phyloP scores from a whole-genome alignment of 1,140 invertebrate genomes.

The Drosophila gunungcola region DNA sequence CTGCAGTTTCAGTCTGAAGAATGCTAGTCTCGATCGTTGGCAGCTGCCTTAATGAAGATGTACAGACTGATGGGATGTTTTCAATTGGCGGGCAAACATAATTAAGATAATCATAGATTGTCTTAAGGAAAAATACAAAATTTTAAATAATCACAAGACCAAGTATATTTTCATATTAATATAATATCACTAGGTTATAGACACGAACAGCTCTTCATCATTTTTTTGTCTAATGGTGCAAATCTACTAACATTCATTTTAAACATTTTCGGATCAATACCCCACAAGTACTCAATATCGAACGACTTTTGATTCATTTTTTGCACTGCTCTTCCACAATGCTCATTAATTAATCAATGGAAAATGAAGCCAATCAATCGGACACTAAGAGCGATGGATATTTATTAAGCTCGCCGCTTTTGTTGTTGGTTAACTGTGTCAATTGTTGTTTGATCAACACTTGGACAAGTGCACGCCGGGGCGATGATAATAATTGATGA shows the following conservation, averaged over 20 bases:
- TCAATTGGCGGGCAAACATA: background rate
- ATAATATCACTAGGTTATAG: no score
- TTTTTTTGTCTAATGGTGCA: no score
- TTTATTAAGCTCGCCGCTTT: constrained; percentile 28
- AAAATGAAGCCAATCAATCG: constrained; percentile 33
- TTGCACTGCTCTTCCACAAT: constrained; percentile 10
- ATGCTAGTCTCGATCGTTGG: constrained; percentile 19
- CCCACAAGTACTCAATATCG: background rate
- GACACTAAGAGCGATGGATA: constrained; percentile 15
- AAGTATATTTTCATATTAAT: no score
- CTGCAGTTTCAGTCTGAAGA: constrained; percentile 16
- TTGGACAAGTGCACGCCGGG: constrained; percentile 14
- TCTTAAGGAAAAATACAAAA: no score
- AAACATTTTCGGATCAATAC: background rate
- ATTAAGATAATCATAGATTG: background rate
- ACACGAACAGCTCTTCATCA: no score
- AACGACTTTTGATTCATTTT: constrained; percentile 19
- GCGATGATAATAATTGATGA: constrained; percentile 66
- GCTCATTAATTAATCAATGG: constrained; percentile 34
- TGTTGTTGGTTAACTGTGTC: constrained; percentile 60
- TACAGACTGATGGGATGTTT: background rate
- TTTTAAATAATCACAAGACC: no score
- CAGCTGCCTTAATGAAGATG: constrained; percentile 1
- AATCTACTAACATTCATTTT: no score
- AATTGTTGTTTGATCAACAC: constrained; percentile 71